Percentiles rank a stretch among this genome's conserved stretches.
Evolutionary conservation across 2,113 vertebrate genomes (phyloP).

Genomic region (Pygoscelis adeliae): DNA sequence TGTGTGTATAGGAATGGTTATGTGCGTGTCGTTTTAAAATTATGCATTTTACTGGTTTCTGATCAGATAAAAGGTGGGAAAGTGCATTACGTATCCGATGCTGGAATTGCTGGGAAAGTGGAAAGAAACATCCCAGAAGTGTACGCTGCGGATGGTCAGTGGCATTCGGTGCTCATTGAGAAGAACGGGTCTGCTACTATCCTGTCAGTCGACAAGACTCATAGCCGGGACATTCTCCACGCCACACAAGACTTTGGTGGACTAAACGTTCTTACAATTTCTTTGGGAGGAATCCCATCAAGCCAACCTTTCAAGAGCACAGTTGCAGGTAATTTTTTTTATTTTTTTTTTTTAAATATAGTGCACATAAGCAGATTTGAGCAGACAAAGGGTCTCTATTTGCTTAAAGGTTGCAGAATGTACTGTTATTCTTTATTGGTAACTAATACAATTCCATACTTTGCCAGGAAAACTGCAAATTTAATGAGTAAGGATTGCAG

Average conservation of each 20-base stretch:
- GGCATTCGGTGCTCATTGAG: constrained; percentile 86
- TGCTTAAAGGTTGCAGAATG: background rate
- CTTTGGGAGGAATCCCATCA: constrained; percentile 89
- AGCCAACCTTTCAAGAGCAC: constrained; percentile 80
- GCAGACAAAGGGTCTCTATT: background rate
- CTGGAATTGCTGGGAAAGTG: constrained; percentile 91
- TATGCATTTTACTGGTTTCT: accelerated
- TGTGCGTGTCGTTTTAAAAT: background rate
- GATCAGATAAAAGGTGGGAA: constrained; percentile 90
- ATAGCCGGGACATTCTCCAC: constrained; percentile 80
- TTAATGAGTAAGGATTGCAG: background rate
- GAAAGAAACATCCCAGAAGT: constrained; percentile 87
- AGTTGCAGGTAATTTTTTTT: constrained; percentile 78
- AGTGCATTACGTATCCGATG: constrained; percentile 90
- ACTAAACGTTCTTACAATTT: constrained; percentile 85
- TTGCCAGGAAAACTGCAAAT: background rate
- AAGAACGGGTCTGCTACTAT: constrained; percentile 85
- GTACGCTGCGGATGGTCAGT: constrained; percentile 87
- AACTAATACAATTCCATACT: background rate
- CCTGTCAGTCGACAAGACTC: constrained; percentile 79
- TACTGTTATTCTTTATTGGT: background rate
- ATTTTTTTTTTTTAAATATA: background rate
- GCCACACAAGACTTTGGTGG: constrained; percentile 93
- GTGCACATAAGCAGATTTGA: background rate
- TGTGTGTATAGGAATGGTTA: background rate